phyloP scores from a whole-genome alignment of 2,113 vertebrate genomes.

The Corvus cornix region DNA sequence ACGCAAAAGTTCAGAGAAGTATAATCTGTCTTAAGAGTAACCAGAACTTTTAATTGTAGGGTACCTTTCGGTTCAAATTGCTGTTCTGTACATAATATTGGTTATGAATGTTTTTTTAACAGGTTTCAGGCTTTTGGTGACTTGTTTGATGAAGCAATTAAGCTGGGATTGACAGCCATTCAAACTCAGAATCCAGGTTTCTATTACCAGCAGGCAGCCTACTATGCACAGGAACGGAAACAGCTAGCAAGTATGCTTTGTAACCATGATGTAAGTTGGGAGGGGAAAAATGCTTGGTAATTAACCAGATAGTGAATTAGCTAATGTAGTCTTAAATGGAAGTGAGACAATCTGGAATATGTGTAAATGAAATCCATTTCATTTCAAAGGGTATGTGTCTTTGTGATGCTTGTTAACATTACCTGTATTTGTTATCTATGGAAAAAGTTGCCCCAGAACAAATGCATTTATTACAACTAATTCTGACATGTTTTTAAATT shows the following conservation, averaged over 20 bases:
- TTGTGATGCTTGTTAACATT: not conserved
- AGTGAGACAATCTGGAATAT: not conserved
- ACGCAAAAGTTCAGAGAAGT: not conserved
- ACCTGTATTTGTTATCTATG: not conserved
- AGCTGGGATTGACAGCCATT: slow-evolving; percentile 94
- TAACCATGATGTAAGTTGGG: slow-evolving; percentile 82
- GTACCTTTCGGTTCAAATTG: not conserved
- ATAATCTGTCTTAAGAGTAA: not conserved
- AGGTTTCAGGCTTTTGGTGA: slow-evolving; percentile 98
- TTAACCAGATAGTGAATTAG: not conserved
- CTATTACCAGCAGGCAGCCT: slow-evolving; percentile 97
- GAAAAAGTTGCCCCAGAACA: not conserved
- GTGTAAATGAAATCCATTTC: not conserved
- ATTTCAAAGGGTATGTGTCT: not conserved
- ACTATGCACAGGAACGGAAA: slow-evolving; percentile 94
- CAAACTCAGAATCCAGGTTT: slow-evolving; percentile 99
- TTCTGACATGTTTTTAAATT: not conserved
- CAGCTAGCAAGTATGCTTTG: slow-evolving; percentile 86
- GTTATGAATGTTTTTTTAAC: not conserved
- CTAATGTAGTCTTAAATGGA: not conserved
- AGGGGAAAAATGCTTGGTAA: not conserved
- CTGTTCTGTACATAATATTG: not conserved
- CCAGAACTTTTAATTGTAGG: not conserved
- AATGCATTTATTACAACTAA: not conserved
- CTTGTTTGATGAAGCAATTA: slow-evolving; percentile 98